Evolutionary conservation across 2,797 vertebrate genomes (phyloP), one percentile per base, ranked within the genome.

Genomic region (Propithecus perrieri): DNA sequence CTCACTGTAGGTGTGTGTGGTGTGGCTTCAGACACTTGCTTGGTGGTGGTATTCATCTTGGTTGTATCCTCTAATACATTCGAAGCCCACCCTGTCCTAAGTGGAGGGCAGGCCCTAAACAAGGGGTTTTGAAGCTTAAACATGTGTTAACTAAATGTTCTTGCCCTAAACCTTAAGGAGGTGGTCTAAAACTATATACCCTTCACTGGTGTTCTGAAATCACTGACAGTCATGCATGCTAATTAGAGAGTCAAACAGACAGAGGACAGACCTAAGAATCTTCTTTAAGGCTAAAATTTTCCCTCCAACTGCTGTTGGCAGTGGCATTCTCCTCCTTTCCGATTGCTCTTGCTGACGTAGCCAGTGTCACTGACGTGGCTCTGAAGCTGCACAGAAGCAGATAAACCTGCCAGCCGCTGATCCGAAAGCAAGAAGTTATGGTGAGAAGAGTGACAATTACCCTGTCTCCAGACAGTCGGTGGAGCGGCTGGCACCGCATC

Each of bases 361-460:
- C 59, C 76, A 4, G 91, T 96, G 96, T 92, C 94, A 72, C 89
- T 97, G 98, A 97, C 48, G 67, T 95, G 84, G 91, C 76, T 94
- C 63, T n/a, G 48, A 95, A 89, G 89, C 92, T 85, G 96, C 97
- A 97, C 96, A 67, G 93, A 71, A 97, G 96, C 94, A 95, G 87
- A 97, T 96, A 95, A 97, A 97, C 72, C 67, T 96, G 95, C 93
- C 97, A 97, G 87, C 95, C 61, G 71, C 94, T 59, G 91, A 78
- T 95, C 48, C 0, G 26, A 83, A 84, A 92, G 90, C 96, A 95
- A 98, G 97, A 94, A 85, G 86, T 97, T 96, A 72, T 20, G 13
- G 48, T 12, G 12, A 89, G 69, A 85, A 86, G 48, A 93, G 86
- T 65, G 88, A 94, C 95, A 95, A 15, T 69, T 61, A 7, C 85